Evolutionary conservation across 1,140 invertebrate genomes (phyloP).

Genomic region (Aphidius ervi): DNA sequence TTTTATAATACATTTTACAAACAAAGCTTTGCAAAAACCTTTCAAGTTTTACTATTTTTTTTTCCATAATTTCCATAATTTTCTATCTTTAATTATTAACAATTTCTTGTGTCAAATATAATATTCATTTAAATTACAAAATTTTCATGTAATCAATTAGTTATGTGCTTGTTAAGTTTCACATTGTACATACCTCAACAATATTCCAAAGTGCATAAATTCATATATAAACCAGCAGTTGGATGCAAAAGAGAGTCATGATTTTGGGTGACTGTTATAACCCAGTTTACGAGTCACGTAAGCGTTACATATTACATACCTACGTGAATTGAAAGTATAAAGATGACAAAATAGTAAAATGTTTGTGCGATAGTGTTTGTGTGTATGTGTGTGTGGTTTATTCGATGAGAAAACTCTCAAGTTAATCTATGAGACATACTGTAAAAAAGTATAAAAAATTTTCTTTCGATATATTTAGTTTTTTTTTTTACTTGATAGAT

Average conservation of each 20-base stretch:
- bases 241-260: constrained; percentile 1
- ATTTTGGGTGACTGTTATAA: constrained; percentile 16
- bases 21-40: too few relatives aligned
- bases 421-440: too few relatives aligned
- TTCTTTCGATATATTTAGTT: too few relatives aligned
- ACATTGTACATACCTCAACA: constrained; percentile 1
- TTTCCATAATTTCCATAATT: too few relatives aligned
- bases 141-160: neutral
- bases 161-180: neutral
- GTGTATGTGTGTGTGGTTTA: neutral
- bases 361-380: too few relatives aligned
- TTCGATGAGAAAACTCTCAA: too few relatives aligned
- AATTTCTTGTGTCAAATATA: neutral
- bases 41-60: too few relatives aligned
- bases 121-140: neutral
- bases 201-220: constrained; percentile 22
- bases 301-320: constrained; percentile 30
- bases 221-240: constrained; percentile 11
- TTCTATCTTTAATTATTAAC: too few relatives aligned
- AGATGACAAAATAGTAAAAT: neutral
- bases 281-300: constrained; percentile 27
- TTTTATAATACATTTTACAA: too few relatives aligned
- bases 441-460: too few relatives aligned
- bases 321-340: constrained; percentile 25
- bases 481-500: too few relatives aligned